Evolutionary conservation across 1,140 invertebrate genomes (phyloP), one percentile per base, ranked within the genome.

Genomic region (Rhyzopertha dominica): DNA sequence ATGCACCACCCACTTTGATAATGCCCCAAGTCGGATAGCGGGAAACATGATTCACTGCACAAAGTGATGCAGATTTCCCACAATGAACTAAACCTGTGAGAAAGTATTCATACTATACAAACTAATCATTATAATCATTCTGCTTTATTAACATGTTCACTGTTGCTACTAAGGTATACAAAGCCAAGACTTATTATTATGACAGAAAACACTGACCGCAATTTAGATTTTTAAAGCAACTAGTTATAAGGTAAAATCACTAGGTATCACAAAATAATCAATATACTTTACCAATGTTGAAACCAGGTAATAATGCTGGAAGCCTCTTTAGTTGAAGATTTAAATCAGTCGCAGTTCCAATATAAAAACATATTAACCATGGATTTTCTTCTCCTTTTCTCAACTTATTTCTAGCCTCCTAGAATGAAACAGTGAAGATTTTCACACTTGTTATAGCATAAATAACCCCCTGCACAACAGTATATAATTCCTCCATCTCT

Each of bases 21-120:
- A 88, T 70, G 19, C 78, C 75, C 73, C 85, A 85, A 22, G 75
- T 69, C 8, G 85, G 86, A 66, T 82, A 84, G 48, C 80, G 80
- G 34, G 66, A 66, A 7, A 80, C 67, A 43, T 74, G 70, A 9
- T 76, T 57, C 20, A 72, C 62, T 5, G 65, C 62, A 60, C 85
- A 89, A 3, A 78, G 50, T 2, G 63, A 51, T 2, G 65, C 43
- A 49, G 74, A 70, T 54, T 64, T 65, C 1, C 68, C 71, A 63
- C 85, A 87, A 62, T 84, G 75, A 10, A 85, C 68, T 60, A 78
- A 68, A 49, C 69, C 65, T 79, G 58, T 30, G 73, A 67, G 63
- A 43, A 34, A 39, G 9, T 37, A 36, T 8, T 34, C 10, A 20
- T 8, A 14, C n/a, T 38, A 19, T 14, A 9, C 14, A 43, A 38